Conservation (phyloP, 2,888 invertebrate species). For the Monopis laevigella region DNA sequence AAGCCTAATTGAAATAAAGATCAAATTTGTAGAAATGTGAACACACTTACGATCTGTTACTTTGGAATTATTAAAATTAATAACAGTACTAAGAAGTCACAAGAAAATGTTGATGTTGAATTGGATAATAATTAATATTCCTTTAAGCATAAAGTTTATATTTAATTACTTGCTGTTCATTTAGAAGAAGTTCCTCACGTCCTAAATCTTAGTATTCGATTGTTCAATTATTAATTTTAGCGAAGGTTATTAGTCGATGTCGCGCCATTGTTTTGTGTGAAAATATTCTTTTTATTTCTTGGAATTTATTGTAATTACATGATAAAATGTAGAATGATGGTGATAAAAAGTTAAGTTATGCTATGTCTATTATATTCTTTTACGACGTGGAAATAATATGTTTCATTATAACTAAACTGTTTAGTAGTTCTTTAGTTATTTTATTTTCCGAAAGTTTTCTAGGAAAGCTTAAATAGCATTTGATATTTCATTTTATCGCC, state of each 20-base stretch:
- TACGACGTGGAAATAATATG: too few relatives aligned
- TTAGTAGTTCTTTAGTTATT: too few relatives aligned
- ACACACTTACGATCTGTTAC: too few relatives aligned
- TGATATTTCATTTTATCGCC: too few relatives aligned
- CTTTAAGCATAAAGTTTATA: too few relatives aligned
- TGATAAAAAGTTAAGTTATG: not conserved
- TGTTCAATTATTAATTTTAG: slow-evolving; percentile 25
- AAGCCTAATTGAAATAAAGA: not conserved
- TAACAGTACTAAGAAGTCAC: not conserved
- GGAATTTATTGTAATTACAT: not conserved
- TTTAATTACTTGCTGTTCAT: not conserved
- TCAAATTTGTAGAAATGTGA: not conserved
- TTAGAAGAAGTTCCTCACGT: slow-evolving; percentile 16
- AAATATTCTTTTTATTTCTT: not conserved
- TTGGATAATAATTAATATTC: too few relatives aligned
- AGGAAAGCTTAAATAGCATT: too few relatives aligned
- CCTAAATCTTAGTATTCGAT: slow-evolving; percentile 31
- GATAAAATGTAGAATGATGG: not conserved
- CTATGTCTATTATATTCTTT: too few relatives aligned
- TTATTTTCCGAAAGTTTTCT: too few relatives aligned
- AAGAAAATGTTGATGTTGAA: too few relatives aligned
- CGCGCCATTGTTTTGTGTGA: slow-evolving; percentile 19
- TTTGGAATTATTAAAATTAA: not conserved
- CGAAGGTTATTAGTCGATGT: slow-evolving; percentile 18
- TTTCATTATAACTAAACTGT: too few relatives aligned